phyloP scores from a whole-genome alignment of 1,140 invertebrate species.

The Lepidotrigona ventralis region DNA sequence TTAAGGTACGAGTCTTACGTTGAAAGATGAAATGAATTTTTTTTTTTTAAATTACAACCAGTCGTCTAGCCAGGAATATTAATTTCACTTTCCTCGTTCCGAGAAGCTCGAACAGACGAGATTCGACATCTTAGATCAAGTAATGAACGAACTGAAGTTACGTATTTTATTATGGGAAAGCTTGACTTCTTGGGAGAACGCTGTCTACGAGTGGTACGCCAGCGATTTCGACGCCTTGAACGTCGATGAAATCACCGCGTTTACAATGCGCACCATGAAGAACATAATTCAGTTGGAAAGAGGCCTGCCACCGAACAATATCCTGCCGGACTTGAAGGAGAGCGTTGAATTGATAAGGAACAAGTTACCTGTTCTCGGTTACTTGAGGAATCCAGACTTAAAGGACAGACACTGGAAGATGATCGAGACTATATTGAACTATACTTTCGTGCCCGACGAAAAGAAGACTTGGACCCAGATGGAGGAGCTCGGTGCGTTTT shows the following conservation, averaged over 20 bases:
- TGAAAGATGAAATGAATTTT: neutral
- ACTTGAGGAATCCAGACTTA: constrained; percentile 87
- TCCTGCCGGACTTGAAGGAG: constrained; percentile 87
- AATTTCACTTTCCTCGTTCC: neutral
- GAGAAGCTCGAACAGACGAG: constrained; percentile 87
- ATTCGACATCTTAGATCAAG: constrained; percentile 89
- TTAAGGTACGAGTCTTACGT: constrained; percentile 80
- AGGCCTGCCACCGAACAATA: constrained; percentile 87
- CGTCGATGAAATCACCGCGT: constrained; percentile 86
- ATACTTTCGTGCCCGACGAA: constrained; percentile 86
- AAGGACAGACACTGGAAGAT: constrained; percentile 90
- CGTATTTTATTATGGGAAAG: constrained; percentile 89
- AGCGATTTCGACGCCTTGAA: constrained; percentile 85
- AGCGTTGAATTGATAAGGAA: constrained; percentile 89
- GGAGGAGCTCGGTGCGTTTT: constrained; percentile 87
- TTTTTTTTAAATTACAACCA: neutral
- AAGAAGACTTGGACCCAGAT: constrained; percentile 83
- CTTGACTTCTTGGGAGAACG: constrained; percentile 85
- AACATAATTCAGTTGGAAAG: constrained; percentile 89
- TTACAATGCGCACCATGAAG: constrained; percentile 85
- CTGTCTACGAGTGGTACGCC: constrained; percentile 83
- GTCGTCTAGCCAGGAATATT: neutral
- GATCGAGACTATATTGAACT: constrained; percentile 87
- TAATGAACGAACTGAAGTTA: constrained; percentile 88
- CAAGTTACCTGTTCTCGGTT: constrained; percentile 88